A percentile compares a stretch with the other conserved stretches of the same genome.
These are phyloP conservation scores for Manis pentadactyla DNA, from an alignment of 2,797 vertebrate genomes.

Conservation along the genomic window DNA sequence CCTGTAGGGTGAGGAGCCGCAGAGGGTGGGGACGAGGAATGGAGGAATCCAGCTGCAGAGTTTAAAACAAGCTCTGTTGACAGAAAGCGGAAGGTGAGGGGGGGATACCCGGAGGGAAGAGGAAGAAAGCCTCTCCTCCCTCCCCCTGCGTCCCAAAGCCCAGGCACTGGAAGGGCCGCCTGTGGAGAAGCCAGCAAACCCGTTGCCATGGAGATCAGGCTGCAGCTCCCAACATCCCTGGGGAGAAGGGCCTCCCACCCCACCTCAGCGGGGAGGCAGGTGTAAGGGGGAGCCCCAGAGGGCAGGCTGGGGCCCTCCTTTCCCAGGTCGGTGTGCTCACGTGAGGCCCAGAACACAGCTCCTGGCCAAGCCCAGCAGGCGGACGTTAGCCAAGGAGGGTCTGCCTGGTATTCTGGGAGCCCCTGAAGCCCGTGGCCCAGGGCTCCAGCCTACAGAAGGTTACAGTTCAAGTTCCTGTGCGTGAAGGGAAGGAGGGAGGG, in stretches of 20 bases:
- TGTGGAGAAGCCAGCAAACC: neutral
- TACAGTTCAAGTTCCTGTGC: accelerated
- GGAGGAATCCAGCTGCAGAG: neutral
- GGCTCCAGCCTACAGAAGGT: neutral
- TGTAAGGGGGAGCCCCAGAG: neutral
- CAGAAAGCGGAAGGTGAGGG: accelerated
- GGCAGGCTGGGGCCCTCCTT: accelerated
- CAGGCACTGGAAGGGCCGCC: neutral
- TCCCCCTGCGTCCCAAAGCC: neutral
- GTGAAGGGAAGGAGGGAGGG: neutral
- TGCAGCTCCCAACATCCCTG: slow-evolving; percentile 39
- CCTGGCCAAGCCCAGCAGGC: accelerated
- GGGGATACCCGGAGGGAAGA: no score
- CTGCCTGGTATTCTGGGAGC: neutral
- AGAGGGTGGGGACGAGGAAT: accelerated
- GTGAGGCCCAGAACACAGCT: neutral
- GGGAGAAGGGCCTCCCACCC: neutral
- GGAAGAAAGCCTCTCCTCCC: neutral
- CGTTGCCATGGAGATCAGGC: slow-evolving; percentile 65
- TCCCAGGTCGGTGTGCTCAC: accelerated
- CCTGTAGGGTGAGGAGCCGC: accelerated
- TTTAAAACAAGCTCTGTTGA: neutral
- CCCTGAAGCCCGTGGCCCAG: accelerated
- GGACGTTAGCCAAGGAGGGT: neutral
- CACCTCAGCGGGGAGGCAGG: neutral